These are phyloP conservation scores for Silurus aristotelis DNA, from an alignment of 2,797 vertebrate genomes.

Conservation along the genomic window DNA sequence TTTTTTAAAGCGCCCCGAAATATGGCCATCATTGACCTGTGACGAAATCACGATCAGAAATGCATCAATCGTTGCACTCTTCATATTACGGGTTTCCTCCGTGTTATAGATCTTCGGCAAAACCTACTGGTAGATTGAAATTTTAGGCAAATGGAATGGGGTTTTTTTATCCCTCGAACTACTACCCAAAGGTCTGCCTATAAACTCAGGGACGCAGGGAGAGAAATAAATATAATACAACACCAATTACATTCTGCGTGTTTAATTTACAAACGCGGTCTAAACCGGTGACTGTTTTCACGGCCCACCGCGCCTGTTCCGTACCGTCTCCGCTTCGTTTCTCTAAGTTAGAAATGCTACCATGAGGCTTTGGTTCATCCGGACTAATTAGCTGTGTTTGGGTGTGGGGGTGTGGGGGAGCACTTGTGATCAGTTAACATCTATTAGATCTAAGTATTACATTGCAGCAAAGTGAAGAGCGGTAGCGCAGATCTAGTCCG, in stretches of 20 bases:
- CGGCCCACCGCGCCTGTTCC: neutral
- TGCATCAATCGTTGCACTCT: neutral
- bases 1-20: neutral
- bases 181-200: neutral
- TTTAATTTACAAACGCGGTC: slow-evolving; percentile 18
- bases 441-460: slow-evolving; percentile 32
- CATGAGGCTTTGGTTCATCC: slow-evolving; percentile 33
- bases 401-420: neutral
- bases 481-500: slow-evolving; percentile 27
- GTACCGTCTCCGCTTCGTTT: neutral
- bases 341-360: slow-evolving; percentile 20
- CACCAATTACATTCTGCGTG: neutral
- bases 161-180: neutral
- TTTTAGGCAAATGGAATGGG: neutral
- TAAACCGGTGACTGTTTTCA: slow-evolving; percentile 11
- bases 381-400: slow-evolving; percentile 4
- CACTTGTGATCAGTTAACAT: neutral
- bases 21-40: neutral
- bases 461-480: slow-evolving; percentile 42
- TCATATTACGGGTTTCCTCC: neutral
- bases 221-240: neutral
- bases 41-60: neutral
- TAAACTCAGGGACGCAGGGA: neutral
- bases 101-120: neutral
- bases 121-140: neutral